A percentile compares a stretch with the other conserved stretches of the same genome.
phyloP scores from a whole-genome alignment of 2,888 invertebrate genomes.

The Megaustenia siamemsis region DNA sequence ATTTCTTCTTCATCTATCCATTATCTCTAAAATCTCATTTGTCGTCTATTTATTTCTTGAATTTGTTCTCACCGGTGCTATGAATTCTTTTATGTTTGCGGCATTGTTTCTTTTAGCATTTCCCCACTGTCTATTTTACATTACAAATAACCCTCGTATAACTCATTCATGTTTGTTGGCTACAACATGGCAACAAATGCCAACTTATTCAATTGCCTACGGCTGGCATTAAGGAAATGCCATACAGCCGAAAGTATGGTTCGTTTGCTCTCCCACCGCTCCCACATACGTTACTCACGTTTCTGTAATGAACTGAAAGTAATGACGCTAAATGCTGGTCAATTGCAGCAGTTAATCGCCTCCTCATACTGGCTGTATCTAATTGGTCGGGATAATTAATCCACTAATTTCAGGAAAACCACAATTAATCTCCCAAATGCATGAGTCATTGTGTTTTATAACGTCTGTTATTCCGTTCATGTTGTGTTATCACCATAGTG shows the following conservation, averaged over 20 bases:
- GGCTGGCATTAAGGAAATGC: not conserved
- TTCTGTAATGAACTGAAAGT: not conserved
- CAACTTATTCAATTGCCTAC: not conserved
- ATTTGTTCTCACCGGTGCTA: too few species aligned
- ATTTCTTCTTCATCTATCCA: too few species aligned
- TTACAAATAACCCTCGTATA: not conserved
- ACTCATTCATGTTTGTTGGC: not conserved
- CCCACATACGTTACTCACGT: not conserved
- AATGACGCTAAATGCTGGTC: not conserved
- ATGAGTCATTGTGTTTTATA: not conserved
- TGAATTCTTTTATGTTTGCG: too few species aligned
- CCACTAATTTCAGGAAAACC: not conserved
- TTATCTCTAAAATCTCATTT: too few species aligned
- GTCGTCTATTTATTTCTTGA: too few species aligned
- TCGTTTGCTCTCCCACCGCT: not conserved
- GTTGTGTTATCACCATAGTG: too few species aligned
- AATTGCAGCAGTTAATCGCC: slow-evolving; percentile 16
- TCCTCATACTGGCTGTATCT: not conserved
- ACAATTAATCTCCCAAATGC: not conserved
- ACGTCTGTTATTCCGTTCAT: too few species aligned
- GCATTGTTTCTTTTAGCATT: too few species aligned
- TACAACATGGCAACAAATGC: not conserved
- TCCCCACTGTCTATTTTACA: too few species aligned
- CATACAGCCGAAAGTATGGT: not conserved
- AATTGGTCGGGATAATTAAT: slow-evolving; percentile 13